Conservation (phyloP, 2,888 invertebrate genomes). For the Dusona sp. region DNA sequence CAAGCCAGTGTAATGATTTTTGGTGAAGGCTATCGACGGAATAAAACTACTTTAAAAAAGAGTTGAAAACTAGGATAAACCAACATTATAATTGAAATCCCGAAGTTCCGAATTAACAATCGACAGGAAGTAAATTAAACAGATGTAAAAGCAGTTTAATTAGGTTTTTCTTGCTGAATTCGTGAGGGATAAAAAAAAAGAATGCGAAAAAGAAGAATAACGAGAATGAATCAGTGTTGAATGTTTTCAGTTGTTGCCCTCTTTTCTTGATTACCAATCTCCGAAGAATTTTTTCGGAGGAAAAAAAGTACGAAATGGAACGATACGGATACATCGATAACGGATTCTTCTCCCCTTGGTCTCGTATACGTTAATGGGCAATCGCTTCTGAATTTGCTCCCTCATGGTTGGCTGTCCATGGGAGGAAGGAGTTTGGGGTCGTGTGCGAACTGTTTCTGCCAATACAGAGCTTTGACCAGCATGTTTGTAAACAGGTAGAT, state of each 20-base stretch:
- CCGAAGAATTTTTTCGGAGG: not conserved
- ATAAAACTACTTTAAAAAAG: too few species aligned
- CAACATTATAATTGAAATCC: too few species aligned
- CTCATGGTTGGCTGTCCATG: not conserved
- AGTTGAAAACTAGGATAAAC: too few species aligned
- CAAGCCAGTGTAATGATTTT: too few species aligned
- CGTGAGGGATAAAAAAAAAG: not conserved
- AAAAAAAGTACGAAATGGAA: conserved; percentile 6
- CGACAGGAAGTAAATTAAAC: not conserved
- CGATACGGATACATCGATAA: not conserved
- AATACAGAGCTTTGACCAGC: not conserved
- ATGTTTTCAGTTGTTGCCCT: not conserved
- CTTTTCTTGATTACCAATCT: not conserved
- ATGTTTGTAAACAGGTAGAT: not conserved
- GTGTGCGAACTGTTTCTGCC: not conserved
- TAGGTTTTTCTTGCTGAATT: not conserved
- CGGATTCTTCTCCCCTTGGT: not conserved
- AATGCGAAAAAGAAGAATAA: not conserved
- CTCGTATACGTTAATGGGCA: not conserved
- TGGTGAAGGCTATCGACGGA: too few species aligned
- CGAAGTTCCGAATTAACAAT: not conserved
- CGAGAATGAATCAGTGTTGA: not conserved
- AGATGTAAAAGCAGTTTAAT: not conserved
- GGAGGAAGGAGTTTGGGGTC: not conserved
- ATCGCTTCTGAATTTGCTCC: conserved; percentile 15